These are phyloP conservation scores for Chaenodraco wilsoni DNA, from an alignment of 2,797 vertebrate species.

Conservation along the genomic window DNA sequence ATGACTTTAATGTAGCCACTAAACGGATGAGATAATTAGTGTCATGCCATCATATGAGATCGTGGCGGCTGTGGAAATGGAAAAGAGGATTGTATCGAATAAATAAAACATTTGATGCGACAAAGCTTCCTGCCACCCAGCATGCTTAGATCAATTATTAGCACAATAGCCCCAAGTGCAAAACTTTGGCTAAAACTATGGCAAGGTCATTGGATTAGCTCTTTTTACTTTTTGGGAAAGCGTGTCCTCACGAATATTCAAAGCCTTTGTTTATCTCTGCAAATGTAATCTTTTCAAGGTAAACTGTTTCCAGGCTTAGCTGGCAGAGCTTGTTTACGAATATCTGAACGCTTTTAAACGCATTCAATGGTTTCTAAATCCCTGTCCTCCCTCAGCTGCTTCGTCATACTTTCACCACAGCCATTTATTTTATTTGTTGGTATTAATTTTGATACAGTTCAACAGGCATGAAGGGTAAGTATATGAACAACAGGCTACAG, in stretches of 20 bases:
- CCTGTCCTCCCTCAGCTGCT: slow-evolving; percentile 21
- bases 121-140: not conserved
- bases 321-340: slow-evolving; percentile 38
- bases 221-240: slow-evolving; percentile 1
- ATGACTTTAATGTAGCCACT: slow-evolving; percentile 23
- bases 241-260: not conserved
- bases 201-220: not conserved
- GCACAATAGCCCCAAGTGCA: not conserved
- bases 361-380: slow-evolving; percentile 19
- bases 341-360: slow-evolving; percentile 14
- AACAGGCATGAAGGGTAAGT: slow-evolving; percentile 27
- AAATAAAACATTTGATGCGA: slow-evolving; percentile 7
- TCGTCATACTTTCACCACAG: slow-evolving; percentile 44
- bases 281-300: slow-evolving; percentile 20
- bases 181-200: not conserved
- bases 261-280: slow-evolving; percentile 22
- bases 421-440: not conserved
- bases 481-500: slow-evolving; percentile 34
- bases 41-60: not conserved
- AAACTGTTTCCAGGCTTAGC: slow-evolving; percentile 25
- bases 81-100: not conserved
- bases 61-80: not conserved
- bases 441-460: slow-evolving; percentile 19
- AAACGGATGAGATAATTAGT: slow-evolving; percentile 4
- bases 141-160: not conserved